Evolutionary conservation across 2,797 vertebrate species (phyloP).

Genomic region (Emydoidea blandingii): DNA sequence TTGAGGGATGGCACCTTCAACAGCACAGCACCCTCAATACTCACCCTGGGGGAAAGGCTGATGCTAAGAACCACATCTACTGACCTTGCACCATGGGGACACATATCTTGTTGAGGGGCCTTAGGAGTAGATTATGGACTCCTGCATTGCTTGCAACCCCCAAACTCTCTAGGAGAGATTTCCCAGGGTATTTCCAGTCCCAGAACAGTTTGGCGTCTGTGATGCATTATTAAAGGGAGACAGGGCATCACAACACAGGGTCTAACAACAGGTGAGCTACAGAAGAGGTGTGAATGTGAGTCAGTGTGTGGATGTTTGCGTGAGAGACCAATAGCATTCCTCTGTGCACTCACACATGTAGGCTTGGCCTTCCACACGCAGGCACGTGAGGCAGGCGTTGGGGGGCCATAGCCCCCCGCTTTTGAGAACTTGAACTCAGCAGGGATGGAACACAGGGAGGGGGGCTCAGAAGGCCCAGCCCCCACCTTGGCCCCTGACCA

Average conservation of each 20-base stretch:
- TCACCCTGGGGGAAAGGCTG: neutral
- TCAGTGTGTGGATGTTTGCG: slow-evolving; percentile 59
- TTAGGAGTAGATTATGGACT: neutral
- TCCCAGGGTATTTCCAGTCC: neutral
- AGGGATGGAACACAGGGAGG: neutral
- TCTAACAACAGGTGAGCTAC: slow-evolving; percentile 46
- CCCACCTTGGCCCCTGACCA: neutral
- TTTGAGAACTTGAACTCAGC: too few species aligned
- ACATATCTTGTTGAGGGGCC: neutral
- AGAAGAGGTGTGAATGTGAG: slow-evolving; percentile 58
- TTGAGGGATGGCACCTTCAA: neutral
- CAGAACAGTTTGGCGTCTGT: neutral
- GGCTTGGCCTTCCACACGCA: neutral
- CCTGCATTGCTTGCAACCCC: neutral
- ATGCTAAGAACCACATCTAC: neutral
- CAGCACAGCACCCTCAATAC: neutral
- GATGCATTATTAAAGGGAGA: slow-evolving; percentile 39
- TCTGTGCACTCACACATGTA: neutral
- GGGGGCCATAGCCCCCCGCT: too few species aligned
- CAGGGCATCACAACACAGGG: slow-evolving; percentile 35
- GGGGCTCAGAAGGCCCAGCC: neutral
- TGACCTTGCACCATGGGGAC: neutral
- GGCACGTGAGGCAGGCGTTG: neutral
- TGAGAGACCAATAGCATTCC: neutral
- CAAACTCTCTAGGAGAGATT: neutral